Evolutionary conservation across 2,888 invertebrate species (phyloP).

Genomic region (Campoletis raptor): DNA sequence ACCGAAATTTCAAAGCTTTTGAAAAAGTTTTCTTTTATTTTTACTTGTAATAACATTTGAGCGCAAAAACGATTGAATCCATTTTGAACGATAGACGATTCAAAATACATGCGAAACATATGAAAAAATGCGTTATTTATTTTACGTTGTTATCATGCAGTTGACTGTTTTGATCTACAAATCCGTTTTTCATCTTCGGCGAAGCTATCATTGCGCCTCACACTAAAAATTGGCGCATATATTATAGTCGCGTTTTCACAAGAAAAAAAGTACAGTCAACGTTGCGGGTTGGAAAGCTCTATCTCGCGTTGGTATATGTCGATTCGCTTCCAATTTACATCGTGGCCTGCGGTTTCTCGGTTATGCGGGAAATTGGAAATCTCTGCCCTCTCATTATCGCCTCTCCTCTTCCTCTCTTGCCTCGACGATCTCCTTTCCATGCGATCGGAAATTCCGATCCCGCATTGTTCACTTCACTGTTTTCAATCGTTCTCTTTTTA

Average conservation of each 20-base stretch:
- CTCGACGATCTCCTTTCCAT: slow-evolving; percentile 20
- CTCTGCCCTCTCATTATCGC: slow-evolving; percentile 60
- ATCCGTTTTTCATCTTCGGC: background rate
- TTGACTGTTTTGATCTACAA: background rate
- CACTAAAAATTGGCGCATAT: background rate
- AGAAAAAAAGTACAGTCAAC: background rate
- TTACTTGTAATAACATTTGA: background rate
- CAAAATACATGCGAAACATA: background rate
- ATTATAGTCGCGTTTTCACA: slow-evolving; percentile 21
- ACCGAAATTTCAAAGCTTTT: background rate
- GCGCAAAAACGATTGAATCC: background rate
- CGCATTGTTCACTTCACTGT: slow-evolving; percentile 46
- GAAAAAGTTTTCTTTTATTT: background rate
- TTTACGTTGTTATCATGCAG: background rate
- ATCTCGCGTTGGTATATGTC: slow-evolving; percentile 52
- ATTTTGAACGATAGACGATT: background rate
- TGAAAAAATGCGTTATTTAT: background rate
- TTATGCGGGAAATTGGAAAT: slow-evolving; percentile 67
- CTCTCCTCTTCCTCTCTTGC: background rate
- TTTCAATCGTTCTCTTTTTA: slow-evolving; percentile 27
- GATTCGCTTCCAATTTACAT: slow-evolving; percentile 63
- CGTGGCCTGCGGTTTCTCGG: slow-evolving; percentile 62
- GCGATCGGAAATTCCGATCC: slow-evolving; percentile 51
- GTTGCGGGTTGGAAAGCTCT: slow-evolving; percentile 19
- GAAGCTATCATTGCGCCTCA: background rate